These are phyloP conservation scores for Discoglossus pictus DNA, from an alignment of 2,797 vertebrate species.

Conservation along the genomic window DNA sequence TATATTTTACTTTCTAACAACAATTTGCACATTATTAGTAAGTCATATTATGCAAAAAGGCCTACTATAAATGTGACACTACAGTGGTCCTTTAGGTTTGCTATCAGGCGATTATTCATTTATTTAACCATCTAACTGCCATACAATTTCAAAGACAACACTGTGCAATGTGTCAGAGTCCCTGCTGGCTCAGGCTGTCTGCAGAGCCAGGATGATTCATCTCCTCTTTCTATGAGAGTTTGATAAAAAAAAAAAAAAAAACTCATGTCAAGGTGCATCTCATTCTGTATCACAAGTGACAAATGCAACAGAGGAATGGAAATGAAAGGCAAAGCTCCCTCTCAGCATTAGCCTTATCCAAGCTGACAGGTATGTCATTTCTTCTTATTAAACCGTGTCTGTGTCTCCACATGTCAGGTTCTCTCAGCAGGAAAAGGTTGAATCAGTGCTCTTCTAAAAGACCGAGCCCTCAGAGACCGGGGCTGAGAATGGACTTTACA, in stretches of 20 bases:
- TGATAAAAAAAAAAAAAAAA: neutral
- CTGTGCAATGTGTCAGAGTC: no score
- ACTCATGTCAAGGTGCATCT: conserved; percentile 34
- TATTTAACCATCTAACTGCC: no score
- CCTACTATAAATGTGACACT: no score
- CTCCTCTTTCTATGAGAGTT: neutral
- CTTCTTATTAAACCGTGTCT: conserved; percentile 33
- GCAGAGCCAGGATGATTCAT: conserved; percentile 1
- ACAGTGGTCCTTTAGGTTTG: no score
- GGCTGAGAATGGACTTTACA: conserved; percentile 11
- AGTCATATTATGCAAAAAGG: no score
- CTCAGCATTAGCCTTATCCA: neutral
- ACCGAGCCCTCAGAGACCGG: neutral
- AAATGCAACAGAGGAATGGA: conserved; percentile 8
- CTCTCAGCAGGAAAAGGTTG: conserved; percentile 14
- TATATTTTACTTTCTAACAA: no score
- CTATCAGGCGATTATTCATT: no score
- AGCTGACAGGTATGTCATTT: conserved; percentile 33
- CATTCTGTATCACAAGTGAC: conserved; percentile 15
- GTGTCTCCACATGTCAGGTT: conserved; percentile 15
- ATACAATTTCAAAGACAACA: no score
- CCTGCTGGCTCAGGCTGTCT: no score
- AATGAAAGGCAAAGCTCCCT: neutral
- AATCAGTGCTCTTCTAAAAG: neutral
- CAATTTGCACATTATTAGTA: no score